Conservation (phyloP, 1,140 invertebrate species). For the Drosophila lowei region DNA sequence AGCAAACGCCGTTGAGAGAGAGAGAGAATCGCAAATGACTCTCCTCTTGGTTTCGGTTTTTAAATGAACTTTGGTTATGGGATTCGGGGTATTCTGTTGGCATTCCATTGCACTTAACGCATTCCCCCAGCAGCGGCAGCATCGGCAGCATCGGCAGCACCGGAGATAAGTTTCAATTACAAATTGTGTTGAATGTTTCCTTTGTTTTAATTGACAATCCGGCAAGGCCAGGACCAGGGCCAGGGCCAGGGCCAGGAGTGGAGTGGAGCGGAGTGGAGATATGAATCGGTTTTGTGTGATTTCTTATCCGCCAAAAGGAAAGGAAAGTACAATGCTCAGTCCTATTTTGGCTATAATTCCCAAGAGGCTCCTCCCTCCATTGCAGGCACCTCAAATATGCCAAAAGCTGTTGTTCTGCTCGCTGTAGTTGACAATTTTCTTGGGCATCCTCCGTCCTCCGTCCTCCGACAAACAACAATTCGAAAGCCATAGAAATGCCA, state of each 20-base stretch:
- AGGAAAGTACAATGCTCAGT: slow-evolving; percentile 7
- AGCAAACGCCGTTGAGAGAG: slow-evolving; percentile 62
- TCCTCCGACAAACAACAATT: slow-evolving; percentile 33
- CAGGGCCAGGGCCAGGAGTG: too few species aligned
- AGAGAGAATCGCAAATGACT: slow-evolving; percentile 44
- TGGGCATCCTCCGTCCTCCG: slow-evolving; percentile 7
- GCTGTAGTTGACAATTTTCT: slow-evolving; percentile 70
- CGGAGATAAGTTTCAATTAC: slow-evolving; percentile 78
- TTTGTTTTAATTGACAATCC: slow-evolving; percentile 69
- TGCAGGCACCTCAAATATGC: slow-evolving; percentile 62
- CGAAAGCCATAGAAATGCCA: slow-evolving; percentile 60
- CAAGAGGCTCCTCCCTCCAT: slow-evolving; percentile 5
- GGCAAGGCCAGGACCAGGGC: background rate
- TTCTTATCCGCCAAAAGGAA: slow-evolving; percentile 39
- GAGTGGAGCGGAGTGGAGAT: slow-evolving; percentile 20
- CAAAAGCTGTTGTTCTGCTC: slow-evolving; percentile 68
- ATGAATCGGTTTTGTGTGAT: slow-evolving; percentile 56
- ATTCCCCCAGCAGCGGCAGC: slow-evolving; percentile 35
- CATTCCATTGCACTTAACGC: slow-evolving; percentile 77
- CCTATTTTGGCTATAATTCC: slow-evolving; percentile 50
- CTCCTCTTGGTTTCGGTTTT: slow-evolving; percentile 29
- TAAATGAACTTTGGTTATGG: slow-evolving; percentile 63
- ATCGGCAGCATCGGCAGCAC: background rate
- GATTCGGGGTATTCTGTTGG: slow-evolving; percentile 26
- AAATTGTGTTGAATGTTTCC: slow-evolving; percentile 70